Base-by-base conservation (phyloP, 2,888 invertebrate species). In the Euplexia lucipara region DNA sequence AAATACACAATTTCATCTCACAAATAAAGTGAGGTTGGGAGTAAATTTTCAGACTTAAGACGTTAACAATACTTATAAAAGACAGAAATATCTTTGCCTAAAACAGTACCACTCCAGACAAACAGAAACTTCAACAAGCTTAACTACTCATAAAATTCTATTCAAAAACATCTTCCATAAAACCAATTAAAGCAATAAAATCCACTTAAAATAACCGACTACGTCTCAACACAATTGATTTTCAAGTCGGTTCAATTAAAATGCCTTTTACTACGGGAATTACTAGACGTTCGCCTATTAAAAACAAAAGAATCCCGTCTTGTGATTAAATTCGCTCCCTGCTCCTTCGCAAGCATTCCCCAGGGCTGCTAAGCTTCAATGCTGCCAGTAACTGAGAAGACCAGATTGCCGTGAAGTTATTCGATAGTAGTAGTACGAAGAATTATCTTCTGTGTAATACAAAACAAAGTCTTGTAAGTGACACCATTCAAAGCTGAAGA, bases 291-390 rank as follows among this genome's bases (percentile, higher is more conserved):
- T 59, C 4, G 22, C 0, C 52, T 60, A 64, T 51, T 41, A 58
- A 65, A 49, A 70, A 52, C 42, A 68, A 54, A 66, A 68, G 59
- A 65, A 65, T 44, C 37, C 35, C 12, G 41, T 57, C 47, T 53
- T 20, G 16, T 77, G 81, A 78, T 78, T 75, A 75, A 79, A 78
- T 70, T 75, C 45, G 16, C 48, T 61, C 48, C 39, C 45, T 59
- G 42, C 51, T 47, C 48, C 54, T 54, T 30, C 47, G 48, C 47
- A 41, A 35, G 48, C 7, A 54, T 51, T 81, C 78, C 66, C 75
- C 20, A 41, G 70, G 73, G 78, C 32, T 35, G 34, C 56, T 70
- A 66, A 78, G 81, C 70, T 72, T 53, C 57, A 75, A 67, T 65
- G 37, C 52, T 51, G 45, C 58, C 22, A 41, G 71, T 70, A 20